Evolutionary conservation across 2,888 invertebrate genomes (phyloP), one percentile per base, ranked within the genome.

Genomic region (Marronus borbonicus): DNA sequence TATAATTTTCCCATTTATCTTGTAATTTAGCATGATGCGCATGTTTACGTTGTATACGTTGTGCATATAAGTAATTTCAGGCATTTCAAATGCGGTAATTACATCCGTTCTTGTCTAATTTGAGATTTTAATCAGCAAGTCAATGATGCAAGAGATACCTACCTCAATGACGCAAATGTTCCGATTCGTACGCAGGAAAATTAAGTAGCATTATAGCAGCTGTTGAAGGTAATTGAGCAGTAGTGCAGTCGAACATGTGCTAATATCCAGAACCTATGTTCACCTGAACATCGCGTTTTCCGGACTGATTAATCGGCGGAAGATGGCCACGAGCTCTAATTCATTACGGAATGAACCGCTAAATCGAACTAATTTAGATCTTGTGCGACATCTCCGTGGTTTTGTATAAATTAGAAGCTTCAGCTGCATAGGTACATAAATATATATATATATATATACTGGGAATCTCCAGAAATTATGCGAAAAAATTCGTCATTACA

Each of bases 281-380:
- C 24, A 72, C 72, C 39, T 39, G 24, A 72, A 39, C 44, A 72
- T 72, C 60, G 58, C 44, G 44, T 72, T 20, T 50, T 72, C 58
- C 60, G 58, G 10, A 58, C 20, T 39, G 72, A 60, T 72, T 72
- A 58, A 72, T 72, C 20, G 14, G 60, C 72, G 28, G 52, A 50
- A 65, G 31, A 28, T 17, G 31, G 24, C 69, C 10, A 7, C 49
- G 28, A 68, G 50, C n/a, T 31, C 52, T 50, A 31, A 31, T 69
- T 52, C 52, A 50, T 5, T 31, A n/a, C 28, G 52, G 28, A 52
- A 31, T 52, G 55, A 69, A 69, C 69, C 52, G 64, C 52, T 69
- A 69, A 69, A 52, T 69, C 52, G 52, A 20, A 52, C 3, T 55
- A 55, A 52, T 55, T 17, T 8, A 17, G 7, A 17, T 55, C 55